Percentiles rank a stretch among this genome's conserved stretches.
phyloP scores from a whole-genome alignment of 2,113 vertebrate genomes.

The Pseudorhombus dupliciocellatus region DNA sequence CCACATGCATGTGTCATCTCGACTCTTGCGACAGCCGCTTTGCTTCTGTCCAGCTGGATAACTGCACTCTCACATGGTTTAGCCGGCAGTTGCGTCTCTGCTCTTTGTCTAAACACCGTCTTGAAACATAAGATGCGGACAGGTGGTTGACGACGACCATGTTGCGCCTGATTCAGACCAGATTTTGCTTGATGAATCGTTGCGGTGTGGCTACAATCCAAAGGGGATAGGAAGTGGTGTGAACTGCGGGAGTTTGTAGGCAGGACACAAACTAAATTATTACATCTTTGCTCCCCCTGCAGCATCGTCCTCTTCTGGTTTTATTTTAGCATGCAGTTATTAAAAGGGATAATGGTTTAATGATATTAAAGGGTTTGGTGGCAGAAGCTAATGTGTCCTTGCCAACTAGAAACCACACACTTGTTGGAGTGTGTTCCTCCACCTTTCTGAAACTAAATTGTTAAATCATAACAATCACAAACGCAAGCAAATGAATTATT shows the following conservation, averaged over 20 bases:
- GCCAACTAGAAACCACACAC: no score
- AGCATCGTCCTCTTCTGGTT: not conserved
- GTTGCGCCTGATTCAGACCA: conserved; percentile 14
- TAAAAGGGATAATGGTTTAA: no score
- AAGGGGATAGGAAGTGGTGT: not conserved
- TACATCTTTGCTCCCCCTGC: not conserved
- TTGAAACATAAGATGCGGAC: conserved; percentile 18
- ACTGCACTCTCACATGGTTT: conserved; percentile 26
- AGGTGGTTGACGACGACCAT: not conserved
- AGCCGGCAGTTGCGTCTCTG: conserved; percentile 24
- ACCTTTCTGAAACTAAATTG: no score
- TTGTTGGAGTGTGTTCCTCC: no score
- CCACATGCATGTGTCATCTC: conserved; percentile 79
- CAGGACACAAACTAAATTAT: not conserved
- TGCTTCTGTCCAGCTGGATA: conserved; percentile 56
- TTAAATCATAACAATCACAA: no score
- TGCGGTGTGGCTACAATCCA: not conserved
- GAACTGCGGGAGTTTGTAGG: not conserved
- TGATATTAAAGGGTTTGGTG: no score
- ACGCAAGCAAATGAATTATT: no score
- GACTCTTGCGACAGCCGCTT: conserved; percentile 57
- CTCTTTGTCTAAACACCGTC: conserved; percentile 46
- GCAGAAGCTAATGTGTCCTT: no score
- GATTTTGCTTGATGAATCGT: conserved; percentile 1
- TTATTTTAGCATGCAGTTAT: no score